Evolutionary conservation across 2,113 vertebrate genomes (phyloP), one percentile per base, ranked within the genome.

Genomic region (Heteronetta atricapilla): DNA sequence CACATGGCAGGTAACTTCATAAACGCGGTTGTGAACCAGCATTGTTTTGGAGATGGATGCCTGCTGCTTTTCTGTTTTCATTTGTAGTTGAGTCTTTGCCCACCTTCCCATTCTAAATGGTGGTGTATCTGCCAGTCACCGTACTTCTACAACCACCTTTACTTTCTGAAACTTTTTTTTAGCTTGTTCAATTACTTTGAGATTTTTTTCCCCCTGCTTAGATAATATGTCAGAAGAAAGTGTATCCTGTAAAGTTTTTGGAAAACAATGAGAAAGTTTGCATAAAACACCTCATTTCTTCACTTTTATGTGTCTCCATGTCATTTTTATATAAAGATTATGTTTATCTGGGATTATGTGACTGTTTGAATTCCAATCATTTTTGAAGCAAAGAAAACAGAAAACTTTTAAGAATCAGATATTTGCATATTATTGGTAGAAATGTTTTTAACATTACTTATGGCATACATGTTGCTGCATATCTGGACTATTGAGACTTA

Each of bases 161-260:
- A 72, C 86, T 90, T 87, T 70, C 63, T 34, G 63, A 90, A 96
- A 96, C 93, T 97, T 97, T 88, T 72, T 44, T 67, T 63, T 31
- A 56, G n/a, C 25, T 17, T 63, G 4, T 73, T 89, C 25, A 83
- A 0, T 70, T 88, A 48, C 55, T 77, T 28, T 1, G 3, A 76
- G 31, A 42, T 93, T 77, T 78, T 69, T 34, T 11, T 5, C 44
- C 84, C 22, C 40, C 22, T 55, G 23, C 7, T 34, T 72, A 26
- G 12, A 6, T 25, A 62, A 74, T 19, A 25, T 11, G 6, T n/a
- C 53, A 9, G 44, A 59, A 76, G 50, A 55, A 79, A 60, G 22
- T 18, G 8, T 66, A 13, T 50, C 50, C 72, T 42, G 8, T 31
- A 33, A 94, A 87, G 83, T 92, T 96, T 90, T 48, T 53, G 53